Conservation (phyloP, 2,797 vertebrate genomes). For the Smutsia gigantea region DNA sequence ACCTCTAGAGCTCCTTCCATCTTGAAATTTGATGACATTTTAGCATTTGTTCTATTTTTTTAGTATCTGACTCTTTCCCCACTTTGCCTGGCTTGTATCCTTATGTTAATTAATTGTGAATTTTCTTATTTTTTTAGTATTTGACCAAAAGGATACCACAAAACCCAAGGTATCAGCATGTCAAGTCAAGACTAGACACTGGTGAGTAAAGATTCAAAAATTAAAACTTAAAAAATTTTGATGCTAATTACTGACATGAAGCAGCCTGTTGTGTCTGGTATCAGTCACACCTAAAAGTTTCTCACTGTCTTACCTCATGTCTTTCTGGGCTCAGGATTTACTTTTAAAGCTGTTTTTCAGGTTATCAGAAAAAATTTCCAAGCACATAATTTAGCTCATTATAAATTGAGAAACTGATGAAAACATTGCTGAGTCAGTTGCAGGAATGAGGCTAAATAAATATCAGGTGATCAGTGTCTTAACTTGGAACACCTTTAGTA, state of each 20-base stretch:
- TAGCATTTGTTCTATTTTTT: not conserved
- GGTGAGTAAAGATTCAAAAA: constrained; percentile 86
- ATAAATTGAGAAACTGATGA: constrained; percentile 48
- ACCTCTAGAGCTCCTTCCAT: not conserved
- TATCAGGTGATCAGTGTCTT: not conserved
- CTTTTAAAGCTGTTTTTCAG: constrained; percentile 49
- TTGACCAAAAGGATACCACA: constrained; percentile 92
- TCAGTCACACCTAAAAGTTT: not conserved
- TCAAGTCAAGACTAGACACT: constrained; percentile 94
- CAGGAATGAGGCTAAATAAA: not conserved
- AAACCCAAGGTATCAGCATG: constrained; percentile 93
- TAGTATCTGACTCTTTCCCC: not conserved
- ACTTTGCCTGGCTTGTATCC: not conserved
- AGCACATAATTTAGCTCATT: constrained; percentile 1
- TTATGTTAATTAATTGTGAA: constrained; percentile 53
- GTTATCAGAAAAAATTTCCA: constrained; percentile 17
- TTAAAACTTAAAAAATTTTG: not conserved
- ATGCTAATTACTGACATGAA: not conserved
- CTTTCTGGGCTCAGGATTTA: constrained; percentile 27
- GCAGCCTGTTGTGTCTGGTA: not conserved
- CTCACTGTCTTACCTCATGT: constrained; percentile 12
- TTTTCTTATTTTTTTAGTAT: constrained; percentile 85
- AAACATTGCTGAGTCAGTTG: constrained; percentile 6
- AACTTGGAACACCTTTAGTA: not conserved
- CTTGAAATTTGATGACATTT: constrained; percentile 12